phyloP scores from a whole-genome alignment of 2,797 vertebrate species.

The Ceryle rudis region DNA sequence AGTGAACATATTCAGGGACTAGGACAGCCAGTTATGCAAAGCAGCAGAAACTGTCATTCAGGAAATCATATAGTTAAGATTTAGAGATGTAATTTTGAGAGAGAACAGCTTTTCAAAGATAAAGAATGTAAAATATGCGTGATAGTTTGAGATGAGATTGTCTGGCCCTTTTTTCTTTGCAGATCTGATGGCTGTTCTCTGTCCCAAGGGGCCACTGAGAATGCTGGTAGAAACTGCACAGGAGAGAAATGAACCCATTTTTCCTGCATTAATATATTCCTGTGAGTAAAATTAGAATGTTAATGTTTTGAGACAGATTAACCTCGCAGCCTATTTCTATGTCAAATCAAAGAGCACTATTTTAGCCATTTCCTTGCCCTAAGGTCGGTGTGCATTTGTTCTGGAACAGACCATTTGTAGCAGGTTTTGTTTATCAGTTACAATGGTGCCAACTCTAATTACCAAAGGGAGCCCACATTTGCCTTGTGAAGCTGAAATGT shows the following conservation, averaged over 20 bases:
- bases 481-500: background rate
- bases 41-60: background rate
- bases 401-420: background rate
- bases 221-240: constrained; percentile 97
- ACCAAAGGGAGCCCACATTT: background rate
- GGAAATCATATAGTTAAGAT: background rate
- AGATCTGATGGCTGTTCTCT: constrained; percentile 94
- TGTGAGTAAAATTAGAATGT: constrained; percentile 84
- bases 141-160: background rate
- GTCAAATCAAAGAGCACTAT: background rate
- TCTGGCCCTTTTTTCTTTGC: constrained; percentile 44
- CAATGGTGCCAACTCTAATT: background rate
- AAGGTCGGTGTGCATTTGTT: background rate
- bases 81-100: background rate
- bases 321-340: background rate
- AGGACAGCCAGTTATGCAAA: background rate
- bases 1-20: background rate
- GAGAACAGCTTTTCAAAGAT: background rate
- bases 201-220: constrained; percentile 91
- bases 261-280: constrained; percentile 95
- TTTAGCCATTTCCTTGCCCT: background rate
- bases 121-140: background rate
- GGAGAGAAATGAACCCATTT: constrained; percentile 96
- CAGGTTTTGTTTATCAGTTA: background rate
- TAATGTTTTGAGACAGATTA: background rate